A percentile compares a stretch with the other conserved stretches of the same genome.
phyloP scores from a whole-genome alignment of 2,888 invertebrate species.

The Synergus japonicus region DNA sequence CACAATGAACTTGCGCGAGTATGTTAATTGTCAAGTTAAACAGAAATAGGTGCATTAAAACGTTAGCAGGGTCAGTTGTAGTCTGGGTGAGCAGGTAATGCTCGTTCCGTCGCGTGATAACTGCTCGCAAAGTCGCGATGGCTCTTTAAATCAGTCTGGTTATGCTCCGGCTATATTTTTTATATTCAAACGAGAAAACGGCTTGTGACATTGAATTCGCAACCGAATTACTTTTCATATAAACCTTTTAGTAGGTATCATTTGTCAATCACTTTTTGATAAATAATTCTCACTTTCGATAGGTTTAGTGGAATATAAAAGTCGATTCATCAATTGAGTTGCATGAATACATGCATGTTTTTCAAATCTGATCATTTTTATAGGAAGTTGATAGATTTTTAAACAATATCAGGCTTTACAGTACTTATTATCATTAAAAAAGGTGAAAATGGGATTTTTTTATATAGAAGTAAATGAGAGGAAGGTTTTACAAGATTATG shows the following conservation, averaged over 20 bases:
- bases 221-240: neutral
- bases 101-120: conserved; percentile 67
- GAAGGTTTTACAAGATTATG: no score
- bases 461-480: no score
- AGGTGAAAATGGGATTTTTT: no score
- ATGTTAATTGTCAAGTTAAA: conserved; percentile 73
- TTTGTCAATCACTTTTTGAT: neutral
- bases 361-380: no score
- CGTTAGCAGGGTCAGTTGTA: conserved; percentile 61
- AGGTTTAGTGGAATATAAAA: neutral
- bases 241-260: neutral
- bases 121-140: conserved; percentile 63
- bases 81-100: conserved; percentile 60
- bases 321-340: neutral
- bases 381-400: no score
- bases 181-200: conserved; percentile 43
- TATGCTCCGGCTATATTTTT: conserved; percentile 54
- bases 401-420: no score
- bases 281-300: neutral
- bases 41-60: conserved; percentile 70
- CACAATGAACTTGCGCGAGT: conserved; percentile 69
- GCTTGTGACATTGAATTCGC: conserved; percentile 27
- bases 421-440: no score
- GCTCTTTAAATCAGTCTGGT: conserved; percentile 66
- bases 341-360: no score